Base-by-base conservation (phyloP, 2,888 invertebrate species). In the Drosophila villosipedis region DNA sequence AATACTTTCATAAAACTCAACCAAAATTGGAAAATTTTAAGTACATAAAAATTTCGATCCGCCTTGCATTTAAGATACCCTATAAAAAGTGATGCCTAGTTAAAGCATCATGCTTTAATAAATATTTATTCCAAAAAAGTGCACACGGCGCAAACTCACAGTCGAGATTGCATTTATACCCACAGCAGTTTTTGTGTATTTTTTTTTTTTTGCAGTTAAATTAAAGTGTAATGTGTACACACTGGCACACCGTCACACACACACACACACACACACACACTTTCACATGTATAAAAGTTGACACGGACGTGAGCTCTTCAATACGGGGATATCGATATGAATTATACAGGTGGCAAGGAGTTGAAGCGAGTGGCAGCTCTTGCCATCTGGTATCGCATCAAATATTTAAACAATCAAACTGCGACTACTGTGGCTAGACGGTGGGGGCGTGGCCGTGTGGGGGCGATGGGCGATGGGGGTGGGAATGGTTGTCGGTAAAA, bases 381-480 rank as follows among this genome's bases (percentile, higher is more conserved):
- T 71, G 78, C 89, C 69, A 70, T 85, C 75, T 39, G 57, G 73
- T 73, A 88, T 72, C 67, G 62, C 70, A 88, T 90, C 68, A 85
- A 85, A 89, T 90, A 85, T 85, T 90, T 76, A 89, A 84, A 73
- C 89, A 85, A 85, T 85, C 80, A 69, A 80, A 67, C 80, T 80
- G 83, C 72, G 64, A 70, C 63, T 67, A 60, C 64, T 76, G 89
- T 84, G 83, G 89, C 79, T 76, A 80, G 60, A 43, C 50, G 39
- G 31, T 59, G 57, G 28, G 59, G 49, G 25, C 52, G 52, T 47
- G 39, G 33, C 50, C 43, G 39, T 35, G 14, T 28, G 14, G 12
- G 69, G 68, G 76, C 49, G 61, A 47, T 47, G 69, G 68, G 76
- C 43, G 61, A 47, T 47, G 69, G 62, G 39, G 19, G 0, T 25